Evolutionary conservation across 2,113 vertebrate species (phyloP).

Genomic region (Corvus cornix): DNA sequence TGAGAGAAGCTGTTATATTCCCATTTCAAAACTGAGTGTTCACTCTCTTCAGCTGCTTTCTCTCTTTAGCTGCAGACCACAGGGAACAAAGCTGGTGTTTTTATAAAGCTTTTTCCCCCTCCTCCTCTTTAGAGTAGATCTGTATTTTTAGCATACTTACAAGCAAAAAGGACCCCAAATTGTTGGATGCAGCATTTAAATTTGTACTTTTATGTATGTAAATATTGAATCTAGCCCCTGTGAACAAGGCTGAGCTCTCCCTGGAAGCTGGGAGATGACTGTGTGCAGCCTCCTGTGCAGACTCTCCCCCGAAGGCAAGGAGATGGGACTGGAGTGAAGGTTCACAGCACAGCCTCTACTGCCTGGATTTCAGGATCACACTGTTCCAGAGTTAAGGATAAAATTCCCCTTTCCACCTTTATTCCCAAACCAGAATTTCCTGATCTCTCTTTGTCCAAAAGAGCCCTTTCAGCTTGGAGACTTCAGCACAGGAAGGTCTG

Average conservation of each 20-base stretch:
- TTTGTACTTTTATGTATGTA: background rate
- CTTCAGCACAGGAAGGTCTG: background rate
- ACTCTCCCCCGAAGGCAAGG: accelerated
- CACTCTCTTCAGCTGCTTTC: background rate
- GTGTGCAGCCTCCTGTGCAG: background rate
- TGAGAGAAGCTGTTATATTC: background rate
- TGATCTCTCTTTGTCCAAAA: background rate
- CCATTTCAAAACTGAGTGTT: background rate
- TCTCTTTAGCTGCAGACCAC: background rate
- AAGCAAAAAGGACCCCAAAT: background rate
- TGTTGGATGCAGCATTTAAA: background rate
- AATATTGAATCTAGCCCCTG: too few species aligned
- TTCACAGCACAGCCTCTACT: background rate
- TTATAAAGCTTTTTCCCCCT: background rate
- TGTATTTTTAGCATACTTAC: background rate
- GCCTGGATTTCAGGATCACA: background rate
- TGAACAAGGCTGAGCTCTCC: background rate
- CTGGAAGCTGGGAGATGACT: background rate
- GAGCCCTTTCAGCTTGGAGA: background rate
- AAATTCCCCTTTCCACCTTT: background rate
- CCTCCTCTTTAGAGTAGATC: background rate
- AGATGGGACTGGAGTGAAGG: background rate
- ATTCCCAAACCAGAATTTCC: background rate
- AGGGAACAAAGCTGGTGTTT: background rate
- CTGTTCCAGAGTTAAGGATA: background rate